phyloP scores from a whole-genome alignment of 2,888 invertebrate genomes.

The Ichneumon xanthorius region DNA sequence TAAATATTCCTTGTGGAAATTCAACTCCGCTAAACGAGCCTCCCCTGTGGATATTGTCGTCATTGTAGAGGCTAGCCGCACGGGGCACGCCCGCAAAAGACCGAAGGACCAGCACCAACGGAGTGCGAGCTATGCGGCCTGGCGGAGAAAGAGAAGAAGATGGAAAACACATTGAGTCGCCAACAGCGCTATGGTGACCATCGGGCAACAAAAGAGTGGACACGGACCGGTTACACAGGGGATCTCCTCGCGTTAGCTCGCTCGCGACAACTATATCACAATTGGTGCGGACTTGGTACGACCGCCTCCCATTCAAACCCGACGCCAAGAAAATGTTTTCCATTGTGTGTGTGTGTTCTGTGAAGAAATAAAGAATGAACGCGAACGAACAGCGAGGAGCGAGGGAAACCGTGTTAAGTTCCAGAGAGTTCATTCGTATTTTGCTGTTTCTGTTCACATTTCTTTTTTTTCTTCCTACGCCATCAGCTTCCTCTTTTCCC shows the following conservation, averaged over 20 bases:
- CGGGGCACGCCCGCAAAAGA: conserved; percentile 76
- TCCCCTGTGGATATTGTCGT: conserved; percentile 74
- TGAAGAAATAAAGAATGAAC: conserved; percentile 30
- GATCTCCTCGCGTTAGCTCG: conserved; percentile 45
- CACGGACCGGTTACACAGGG: conserved; percentile 76
- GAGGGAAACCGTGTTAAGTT: conserved; percentile 52
- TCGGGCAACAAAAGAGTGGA: conserved; percentile 65
- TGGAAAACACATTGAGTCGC: conserved; percentile 33
- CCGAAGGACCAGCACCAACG: conserved; percentile 68
- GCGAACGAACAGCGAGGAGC: conserved; percentile 3
- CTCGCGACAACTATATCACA: conserved; percentile 78
- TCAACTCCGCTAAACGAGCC: conserved; percentile 72
- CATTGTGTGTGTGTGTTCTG: conserved; percentile 54
- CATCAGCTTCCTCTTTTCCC: conserved; percentile 23
- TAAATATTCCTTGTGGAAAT: conserved; percentile 77
- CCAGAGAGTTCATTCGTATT: conserved; percentile 45
- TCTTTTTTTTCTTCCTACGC: conserved; percentile 13
- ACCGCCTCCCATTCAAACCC: conserved; percentile 72
- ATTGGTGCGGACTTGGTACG: conserved; percentile 74
- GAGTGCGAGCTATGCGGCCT: conserved; percentile 54
- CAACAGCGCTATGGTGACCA: conserved; percentile 59
- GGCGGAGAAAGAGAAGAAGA: background rate
- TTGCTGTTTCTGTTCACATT: conserved; percentile 46
- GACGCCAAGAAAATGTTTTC: conserved; percentile 74
- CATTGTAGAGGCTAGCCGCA: conserved; percentile 73